Evolutionary conservation across 2,113 vertebrate species (phyloP).

Genomic region (Noctilio leporinus): DNA sequence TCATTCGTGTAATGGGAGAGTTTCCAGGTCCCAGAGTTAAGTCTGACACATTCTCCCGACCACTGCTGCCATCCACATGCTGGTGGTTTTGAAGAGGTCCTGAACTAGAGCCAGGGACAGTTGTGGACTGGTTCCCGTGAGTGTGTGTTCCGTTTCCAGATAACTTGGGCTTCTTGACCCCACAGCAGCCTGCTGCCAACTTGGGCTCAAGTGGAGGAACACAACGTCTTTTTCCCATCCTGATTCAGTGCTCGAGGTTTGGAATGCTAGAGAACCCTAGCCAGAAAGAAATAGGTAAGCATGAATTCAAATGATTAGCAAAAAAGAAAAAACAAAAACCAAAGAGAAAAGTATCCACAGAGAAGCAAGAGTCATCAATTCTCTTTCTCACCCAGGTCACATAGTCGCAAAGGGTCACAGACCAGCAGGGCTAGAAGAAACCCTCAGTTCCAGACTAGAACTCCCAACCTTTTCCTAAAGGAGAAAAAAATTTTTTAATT

Average conservation of each 20-base stretch:
- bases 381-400: not conserved
- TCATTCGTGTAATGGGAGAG: slow-evolving; percentile 85
- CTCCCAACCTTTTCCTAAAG: not conserved
- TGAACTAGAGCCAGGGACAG: slow-evolving; percentile 82
- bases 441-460: not conserved
- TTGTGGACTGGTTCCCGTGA: slow-evolving; percentile 83
- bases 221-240: slow-evolving; percentile 90
- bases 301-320: not conserved
- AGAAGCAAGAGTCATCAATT: not conserved
- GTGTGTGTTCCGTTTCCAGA: slow-evolving; percentile 83
- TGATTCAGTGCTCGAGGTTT: slow-evolving; percentile 79
- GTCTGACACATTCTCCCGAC: slow-evolving; percentile 84
- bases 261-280: slow-evolving; percentile 83
- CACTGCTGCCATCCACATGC: slow-evolving; percentile 83
- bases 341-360: not conserved
- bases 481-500: not conserved
- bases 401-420: not conserved
- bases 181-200: slow-evolving; percentile 88
- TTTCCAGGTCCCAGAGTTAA: slow-evolving; percentile 85
- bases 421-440: not conserved
- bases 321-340: not conserved
- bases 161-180: slow-evolving; percentile 88
- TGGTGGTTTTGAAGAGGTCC: slow-evolving; percentile 87
- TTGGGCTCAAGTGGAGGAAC: slow-evolving; percentile 88
- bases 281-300: not conserved